Evolutionary conservation across 2,888 invertebrate species (phyloP), one percentile per base, ranked within the genome.

Genomic region (Dolomedes plantarius): DNA sequence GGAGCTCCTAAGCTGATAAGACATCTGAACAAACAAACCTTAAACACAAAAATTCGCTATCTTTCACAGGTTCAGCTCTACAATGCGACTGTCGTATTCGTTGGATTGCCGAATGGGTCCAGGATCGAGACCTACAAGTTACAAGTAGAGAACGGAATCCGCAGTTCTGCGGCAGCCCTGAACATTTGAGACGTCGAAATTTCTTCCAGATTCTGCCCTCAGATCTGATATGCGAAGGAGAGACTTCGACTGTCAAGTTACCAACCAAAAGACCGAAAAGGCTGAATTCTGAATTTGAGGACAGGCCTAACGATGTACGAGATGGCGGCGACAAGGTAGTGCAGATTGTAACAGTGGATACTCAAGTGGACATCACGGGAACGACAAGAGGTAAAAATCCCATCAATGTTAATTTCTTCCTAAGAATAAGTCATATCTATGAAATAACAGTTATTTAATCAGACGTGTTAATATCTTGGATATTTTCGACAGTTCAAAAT

Each of bases 41-140:
- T n/a, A 36, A 36, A 36, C 36, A 36, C 9, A 36, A 9, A 7
- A 36, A 5, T 36, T 36, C 36, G 36, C 36, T 36, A 9, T 36
- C 5, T 36, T 36, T 62, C 32, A 7, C 56, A 86, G 89, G 89
- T 6, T 88, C 96, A 87, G 96, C 96, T 91, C 92, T 97, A 36
- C 95, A 95, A 89, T 97, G 97, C 90, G 97, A 97, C 91, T 97
- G 97, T 91, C 94, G 95, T 82, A 91, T 97, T 69, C 93, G 94
- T 9, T 97, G 97, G 97, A 95, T 97, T 85, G 94, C 96, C 86
- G 95, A 97, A 90, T 97, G 97, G 97, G 96, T 97, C 89, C 93
- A 95, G 75, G 95, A 94, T 88, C 95, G 95, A 16, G 97, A 97
- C 91, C 93, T 97, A 56, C 97, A 97, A 93, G 97, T 97, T 27